phyloP scores from a whole-genome alignment of 1,140 invertebrate genomes.

The Neotoxoptera formosana region DNA sequence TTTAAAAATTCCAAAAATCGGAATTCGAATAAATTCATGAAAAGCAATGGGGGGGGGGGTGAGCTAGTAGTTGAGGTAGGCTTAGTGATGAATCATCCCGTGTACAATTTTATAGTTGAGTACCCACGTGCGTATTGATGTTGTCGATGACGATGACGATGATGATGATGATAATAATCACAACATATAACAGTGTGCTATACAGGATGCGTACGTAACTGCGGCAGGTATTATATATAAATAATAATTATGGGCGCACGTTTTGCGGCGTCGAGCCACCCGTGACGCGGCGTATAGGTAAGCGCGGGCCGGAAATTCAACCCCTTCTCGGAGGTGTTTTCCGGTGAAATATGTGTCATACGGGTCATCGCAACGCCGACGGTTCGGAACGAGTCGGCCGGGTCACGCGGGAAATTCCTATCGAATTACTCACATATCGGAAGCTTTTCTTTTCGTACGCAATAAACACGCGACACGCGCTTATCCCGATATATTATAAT shows the following conservation, averaged over 20 bases:
- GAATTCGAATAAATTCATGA: no score
- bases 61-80: no score
- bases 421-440: conserved; percentile 43
- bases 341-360: conserved; percentile 49
- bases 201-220: neutral
- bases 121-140: neutral
- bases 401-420: conserved; percentile 24
- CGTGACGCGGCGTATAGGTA: neutral
- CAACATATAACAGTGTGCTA: neutral
- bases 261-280: neutral
- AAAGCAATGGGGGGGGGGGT: no score
- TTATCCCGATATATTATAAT: neutral
- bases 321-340: neutral
- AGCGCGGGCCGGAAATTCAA: neutral
- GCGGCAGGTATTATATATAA: neutral
- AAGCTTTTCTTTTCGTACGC: conserved; percentile 24
- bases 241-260: neutral
- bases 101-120: no score
- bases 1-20: no score
- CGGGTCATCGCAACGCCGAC: conserved; percentile 20
- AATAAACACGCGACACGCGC: neutral
- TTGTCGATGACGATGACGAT: neutral
- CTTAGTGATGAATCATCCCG: no score
- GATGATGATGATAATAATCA: neutral
- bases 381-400: neutral